phyloP scores from a whole-genome alignment of 2,797 vertebrate genomes.

The Alectoris magna region DNA sequence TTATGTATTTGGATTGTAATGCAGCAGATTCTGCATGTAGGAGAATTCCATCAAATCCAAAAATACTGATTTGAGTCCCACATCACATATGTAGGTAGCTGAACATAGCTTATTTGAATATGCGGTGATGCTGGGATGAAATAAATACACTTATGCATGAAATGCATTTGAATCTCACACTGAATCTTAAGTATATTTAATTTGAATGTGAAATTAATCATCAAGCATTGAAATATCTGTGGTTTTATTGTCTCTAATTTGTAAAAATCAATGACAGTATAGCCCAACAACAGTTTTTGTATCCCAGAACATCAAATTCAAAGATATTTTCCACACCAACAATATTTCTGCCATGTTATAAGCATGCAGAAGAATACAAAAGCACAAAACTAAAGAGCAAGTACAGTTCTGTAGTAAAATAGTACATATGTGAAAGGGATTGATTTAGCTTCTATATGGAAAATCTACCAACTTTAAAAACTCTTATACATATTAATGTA shows the following conservation, averaged over 20 bases:
- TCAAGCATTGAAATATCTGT: not conserved
- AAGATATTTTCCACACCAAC: not conserved
- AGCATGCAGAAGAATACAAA: not conserved
- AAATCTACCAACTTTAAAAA: conserved; percentile 30
- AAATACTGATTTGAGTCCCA: not conserved
- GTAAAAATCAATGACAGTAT: not conserved
- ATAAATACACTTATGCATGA: conserved; percentile 45
- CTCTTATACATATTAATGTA: conserved; percentile 58
- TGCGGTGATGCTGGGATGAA: conserved; percentile 28
- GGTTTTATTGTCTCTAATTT: not conserved
- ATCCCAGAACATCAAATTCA: not conserved
- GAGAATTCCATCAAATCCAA: not conserved
- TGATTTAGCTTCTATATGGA: conserved; percentile 16
- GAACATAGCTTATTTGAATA: not conserved
- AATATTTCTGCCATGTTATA: not conserved
- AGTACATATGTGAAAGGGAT: conserved; percentile 20
- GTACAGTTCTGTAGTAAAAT: not conserved
- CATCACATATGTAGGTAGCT: not conserved
- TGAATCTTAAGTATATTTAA: conserved; percentile 39
- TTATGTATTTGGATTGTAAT: not conserved
- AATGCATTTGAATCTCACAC: conserved; percentile 40
- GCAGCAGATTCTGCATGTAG: not conserved
- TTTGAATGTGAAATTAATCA: conserved; percentile 42
- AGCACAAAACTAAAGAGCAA: not conserved
- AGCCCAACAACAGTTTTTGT: not conserved